Evolutionary conservation across 2,797 vertebrate species (phyloP).

Genomic region (Dendrocincla fuliginosa): DNA sequence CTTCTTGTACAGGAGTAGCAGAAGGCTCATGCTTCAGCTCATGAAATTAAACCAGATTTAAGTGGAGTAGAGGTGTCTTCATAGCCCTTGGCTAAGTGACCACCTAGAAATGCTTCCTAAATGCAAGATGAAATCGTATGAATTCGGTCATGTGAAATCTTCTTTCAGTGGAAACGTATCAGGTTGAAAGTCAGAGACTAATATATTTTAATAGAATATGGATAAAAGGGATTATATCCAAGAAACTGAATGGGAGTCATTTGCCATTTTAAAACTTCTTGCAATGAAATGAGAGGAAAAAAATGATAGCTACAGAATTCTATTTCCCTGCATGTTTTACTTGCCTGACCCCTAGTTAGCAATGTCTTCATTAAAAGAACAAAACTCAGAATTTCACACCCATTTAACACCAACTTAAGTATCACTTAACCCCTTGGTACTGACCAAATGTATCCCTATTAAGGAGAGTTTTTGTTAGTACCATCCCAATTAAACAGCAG

Average conservation of each 20-base stretch:
- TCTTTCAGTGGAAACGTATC: neutral
- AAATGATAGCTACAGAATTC: neutral
- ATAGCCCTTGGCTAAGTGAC: neutral
- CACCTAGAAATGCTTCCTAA: neutral
- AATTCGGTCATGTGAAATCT: neutral
- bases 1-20: neutral
- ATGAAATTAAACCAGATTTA: neutral
- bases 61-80: neutral
- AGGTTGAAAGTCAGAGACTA: neutral
- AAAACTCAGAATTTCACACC: conserved; percentile 57
- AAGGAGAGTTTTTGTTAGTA: conserved; percentile 66
- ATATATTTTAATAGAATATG: neutral
- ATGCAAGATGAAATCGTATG: neutral
- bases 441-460: conserved; percentile 61
- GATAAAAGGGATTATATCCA: neutral
- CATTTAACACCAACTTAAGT: conserved; percentile 66
- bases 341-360: conserved; percentile 49
- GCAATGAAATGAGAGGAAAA: neutral
- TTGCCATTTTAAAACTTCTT: neutral
- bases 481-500: conserved; percentile 70
- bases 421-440: conserved; percentile 63
- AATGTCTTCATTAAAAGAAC: conserved; percentile 49
- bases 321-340: conserved; percentile 27
- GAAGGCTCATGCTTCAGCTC: neutral
- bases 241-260: neutral